Percentiles rank a stretch among this genome's conserved stretches.
Conservation (phyloP, 2,797 vertebrate species). For the Okamejei kenojei region DNA sequence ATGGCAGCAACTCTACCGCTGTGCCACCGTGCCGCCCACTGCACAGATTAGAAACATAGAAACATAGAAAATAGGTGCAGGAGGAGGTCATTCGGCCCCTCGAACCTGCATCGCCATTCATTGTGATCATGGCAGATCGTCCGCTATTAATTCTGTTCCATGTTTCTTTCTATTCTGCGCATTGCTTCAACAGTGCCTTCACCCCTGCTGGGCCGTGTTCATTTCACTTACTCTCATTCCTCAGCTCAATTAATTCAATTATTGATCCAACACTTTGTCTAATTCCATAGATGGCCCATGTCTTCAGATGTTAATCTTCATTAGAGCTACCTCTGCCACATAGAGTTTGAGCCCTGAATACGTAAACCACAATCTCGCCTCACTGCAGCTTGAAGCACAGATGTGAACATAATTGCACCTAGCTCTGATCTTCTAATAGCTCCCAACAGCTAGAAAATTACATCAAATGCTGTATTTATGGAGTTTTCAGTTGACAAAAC, state of each 20-base stretch:
- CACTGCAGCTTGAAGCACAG: not conserved
- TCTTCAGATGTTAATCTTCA: not conserved
- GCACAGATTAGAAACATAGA: no score
- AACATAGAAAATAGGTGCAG: no score
- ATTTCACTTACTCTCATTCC: not conserved
- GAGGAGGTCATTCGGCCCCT: no score
- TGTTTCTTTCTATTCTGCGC: not conserved
- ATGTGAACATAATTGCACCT: not conserved
- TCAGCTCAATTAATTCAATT: not conserved
- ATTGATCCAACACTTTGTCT: not conserved
- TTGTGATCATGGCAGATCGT: no score
- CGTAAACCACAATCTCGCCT: not conserved
- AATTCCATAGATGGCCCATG: not conserved
- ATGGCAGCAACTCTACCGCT: no score
- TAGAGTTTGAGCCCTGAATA: not conserved
- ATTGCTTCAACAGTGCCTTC: not conserved
- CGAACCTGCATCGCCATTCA: no score
- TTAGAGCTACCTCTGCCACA: not conserved
- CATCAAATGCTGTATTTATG: not conserved
- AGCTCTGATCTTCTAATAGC: constrained; percentile 4
- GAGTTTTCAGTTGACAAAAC: not conserved
- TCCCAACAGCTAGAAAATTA: not conserved
- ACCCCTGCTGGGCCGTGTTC: not conserved
- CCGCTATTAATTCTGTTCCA: no score
- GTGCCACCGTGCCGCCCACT: no score